phyloP scores from a whole-genome alignment of 2,113 vertebrate species.

The Lagenorhynchus albirostris region DNA sequence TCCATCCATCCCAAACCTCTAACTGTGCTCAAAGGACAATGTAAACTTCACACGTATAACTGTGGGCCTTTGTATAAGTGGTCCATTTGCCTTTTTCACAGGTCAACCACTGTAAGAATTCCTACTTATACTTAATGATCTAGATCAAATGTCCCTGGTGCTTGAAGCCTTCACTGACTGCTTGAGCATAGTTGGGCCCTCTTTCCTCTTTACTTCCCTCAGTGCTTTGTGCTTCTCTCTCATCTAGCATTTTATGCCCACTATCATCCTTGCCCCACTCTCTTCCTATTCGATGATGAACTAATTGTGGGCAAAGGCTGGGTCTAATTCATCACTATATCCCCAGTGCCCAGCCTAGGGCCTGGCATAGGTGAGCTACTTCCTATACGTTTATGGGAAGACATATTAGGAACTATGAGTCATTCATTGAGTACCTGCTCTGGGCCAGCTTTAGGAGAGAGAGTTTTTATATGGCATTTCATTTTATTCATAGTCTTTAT shows the following conservation, averaged over 20 bases:
- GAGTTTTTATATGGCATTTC: not conserved
- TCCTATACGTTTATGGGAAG: not conserved
- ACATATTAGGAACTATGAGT: not conserved
- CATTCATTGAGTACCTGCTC: not conserved
- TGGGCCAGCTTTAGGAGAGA: not conserved
- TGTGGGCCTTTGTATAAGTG: not conserved
- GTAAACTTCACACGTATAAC: not conserved
- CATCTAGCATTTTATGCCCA: not conserved
- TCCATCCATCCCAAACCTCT: not conserved
- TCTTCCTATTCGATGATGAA: not conserved
- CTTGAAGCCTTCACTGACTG: not conserved
- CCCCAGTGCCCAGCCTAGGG: not conserved
- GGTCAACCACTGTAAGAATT: not conserved
- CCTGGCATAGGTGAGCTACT: not conserved
- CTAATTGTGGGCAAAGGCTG: not conserved
- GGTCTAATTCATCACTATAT: not conserved
- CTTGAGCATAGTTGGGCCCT: not conserved
- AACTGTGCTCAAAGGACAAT: not conserved
- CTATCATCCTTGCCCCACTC: not conserved
- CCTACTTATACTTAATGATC: not conserved
- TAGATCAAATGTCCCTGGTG: not conserved
- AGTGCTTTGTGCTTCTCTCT: not conserved
- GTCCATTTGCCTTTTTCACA: not conserved
- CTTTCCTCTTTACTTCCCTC: not conserved
- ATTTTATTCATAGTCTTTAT: slow-evolving; percentile 22